Percentiles rank a stretch among this genome's conserved stretches.
Evolutionary conservation across 2,888 invertebrate species (phyloP).

Genomic region (Acleris laterana): DNA sequence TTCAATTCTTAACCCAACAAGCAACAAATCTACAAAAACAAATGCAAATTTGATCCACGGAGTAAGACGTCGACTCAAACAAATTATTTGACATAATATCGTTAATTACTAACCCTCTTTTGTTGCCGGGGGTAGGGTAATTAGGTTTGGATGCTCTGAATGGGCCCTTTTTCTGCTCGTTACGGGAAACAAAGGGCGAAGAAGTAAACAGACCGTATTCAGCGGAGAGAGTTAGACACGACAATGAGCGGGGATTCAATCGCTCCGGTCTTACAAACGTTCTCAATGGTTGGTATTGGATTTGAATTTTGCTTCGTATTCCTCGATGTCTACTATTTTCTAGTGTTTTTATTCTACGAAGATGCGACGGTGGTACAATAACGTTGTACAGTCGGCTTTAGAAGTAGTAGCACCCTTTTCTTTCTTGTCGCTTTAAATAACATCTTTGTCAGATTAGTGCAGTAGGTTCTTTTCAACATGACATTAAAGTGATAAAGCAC

Average conservation of each 20-base stretch:
- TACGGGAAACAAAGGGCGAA: constrained; percentile 80
- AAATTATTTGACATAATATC: constrained; percentile 85
- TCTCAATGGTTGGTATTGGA: constrained; percentile 6
- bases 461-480: too few relatives aligned
- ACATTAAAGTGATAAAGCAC: too few relatives aligned
- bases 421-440: too few relatives aligned
- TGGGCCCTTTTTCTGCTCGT: constrained; percentile 83
- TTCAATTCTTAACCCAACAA: constrained; percentile 7
- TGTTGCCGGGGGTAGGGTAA: constrained; percentile 77
- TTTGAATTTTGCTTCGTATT: constrained; percentile 15
- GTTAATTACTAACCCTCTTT: constrained; percentile 83
- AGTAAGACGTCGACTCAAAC: constrained; percentile 80
- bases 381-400: too few relatives aligned
- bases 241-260: constrained; percentile 66
- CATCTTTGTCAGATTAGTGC: too few relatives aligned
- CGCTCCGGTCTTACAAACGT: constrained; percentile 44
- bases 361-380: too few relatives aligned
- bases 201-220: constrained; percentile 80
- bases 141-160: constrained; percentile 83
- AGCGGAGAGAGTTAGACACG: constrained; percentile 71
- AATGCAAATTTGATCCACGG: constrained; percentile 76
- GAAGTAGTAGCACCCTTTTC: too few relatives aligned
- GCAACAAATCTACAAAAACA: constrained; percentile 39
- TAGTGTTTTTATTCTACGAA: too few relatives aligned
- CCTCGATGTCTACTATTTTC: too few relatives aligned